Percentiles rank a stretch among this genome's conserved stretches.
phyloP scores from a whole-genome alignment of 2,888 invertebrate species.

The Hypsopygia costalis region DNA sequence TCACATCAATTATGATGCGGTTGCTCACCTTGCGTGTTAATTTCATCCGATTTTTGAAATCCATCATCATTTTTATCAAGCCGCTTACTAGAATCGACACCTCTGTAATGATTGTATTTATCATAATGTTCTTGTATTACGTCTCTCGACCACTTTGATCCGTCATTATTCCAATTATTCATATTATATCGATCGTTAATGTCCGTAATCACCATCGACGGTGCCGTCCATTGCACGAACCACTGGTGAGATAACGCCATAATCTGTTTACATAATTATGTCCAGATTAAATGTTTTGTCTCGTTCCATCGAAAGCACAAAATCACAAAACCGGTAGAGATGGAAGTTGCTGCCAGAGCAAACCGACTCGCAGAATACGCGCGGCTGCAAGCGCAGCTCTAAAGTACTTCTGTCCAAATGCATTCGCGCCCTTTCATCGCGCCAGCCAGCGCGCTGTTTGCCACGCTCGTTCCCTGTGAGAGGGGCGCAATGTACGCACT shows the following conservation, averaged over 20 bases:
- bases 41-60: neutral
- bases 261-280: constrained; percentile 18
- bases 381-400: constrained; percentile 42
- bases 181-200: constrained; percentile 50
- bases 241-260: constrained; percentile 76
- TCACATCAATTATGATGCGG: too few relatives aligned
- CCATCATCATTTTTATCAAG: neutral
- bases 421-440: constrained; percentile 34
- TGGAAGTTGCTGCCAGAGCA: constrained; percentile 5
- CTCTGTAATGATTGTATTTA: constrained; percentile 14
- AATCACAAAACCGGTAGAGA: constrained; percentile 25
- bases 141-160: constrained; percentile 26
- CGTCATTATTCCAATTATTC: constrained; percentile 39
- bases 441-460: constrained; percentile 34
- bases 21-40: neutral
- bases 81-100: neutral
- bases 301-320: constrained; percentile 25
- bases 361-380: constrained; percentile 33
- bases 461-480: neutral
- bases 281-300: constrained; percentile 24
- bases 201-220: constrained; percentile 53
- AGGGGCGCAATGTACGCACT: neutral
- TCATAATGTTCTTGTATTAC: constrained; percentile 21
- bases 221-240: constrained; percentile 72
- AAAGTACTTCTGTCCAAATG: constrained; percentile 40